Percentiles rank a stretch among this genome's conserved stretches.
Evolutionary conservation across 1,140 invertebrate genomes (phyloP).

Genomic region (Dufourea novaeangliae): DNA sequence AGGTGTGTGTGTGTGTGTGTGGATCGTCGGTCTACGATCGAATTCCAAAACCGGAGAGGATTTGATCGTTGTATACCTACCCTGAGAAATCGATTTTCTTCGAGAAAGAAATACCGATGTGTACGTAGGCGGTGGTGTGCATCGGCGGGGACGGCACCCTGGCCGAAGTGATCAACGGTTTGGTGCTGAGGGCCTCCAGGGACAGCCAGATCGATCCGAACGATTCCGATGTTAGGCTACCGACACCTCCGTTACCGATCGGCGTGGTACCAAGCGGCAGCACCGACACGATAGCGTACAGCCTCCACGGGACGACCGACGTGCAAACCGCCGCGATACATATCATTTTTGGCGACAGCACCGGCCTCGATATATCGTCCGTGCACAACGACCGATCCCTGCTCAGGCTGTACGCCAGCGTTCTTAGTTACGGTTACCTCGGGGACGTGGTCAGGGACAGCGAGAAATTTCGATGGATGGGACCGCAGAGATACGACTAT

Average conservation of each 20-base stretch:
- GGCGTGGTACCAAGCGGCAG: conserved; percentile 92
- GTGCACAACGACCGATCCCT: conserved; percentile 86
- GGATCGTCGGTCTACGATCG: too few species aligned
- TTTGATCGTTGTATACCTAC: too few species aligned
- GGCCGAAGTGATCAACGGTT: conserved; percentile 91
- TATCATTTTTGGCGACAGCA: conserved; percentile 89
- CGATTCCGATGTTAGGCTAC: conserved; percentile 83
- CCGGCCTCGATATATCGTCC: conserved; percentile 90
- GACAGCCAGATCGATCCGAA: conserved; percentile 84
- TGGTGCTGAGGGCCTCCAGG: conserved; percentile 83
- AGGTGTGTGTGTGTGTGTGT: too few species aligned
- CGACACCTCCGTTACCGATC: conserved; percentile 85
- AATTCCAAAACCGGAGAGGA: too few species aligned
- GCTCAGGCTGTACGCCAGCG: conserved; percentile 89
- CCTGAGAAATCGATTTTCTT: background rate
- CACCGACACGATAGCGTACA: conserved; percentile 92
- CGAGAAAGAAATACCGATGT: background rate
- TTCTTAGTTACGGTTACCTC: conserved; percentile 93
- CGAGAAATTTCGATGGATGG: conserved; percentile 94
- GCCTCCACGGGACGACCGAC: conserved; percentile 91
- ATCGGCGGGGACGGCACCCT: conserved; percentile 95
- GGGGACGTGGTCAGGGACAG: conserved; percentile 93
- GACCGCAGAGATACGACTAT: conserved; percentile 93
- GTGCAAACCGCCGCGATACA: conserved; percentile 90
- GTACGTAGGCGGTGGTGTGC: conserved; percentile 87